These are phyloP conservation scores for Etheostoma cragini DNA, from an alignment of 2,113 vertebrate species.

Conservation along the genomic window DNA sequence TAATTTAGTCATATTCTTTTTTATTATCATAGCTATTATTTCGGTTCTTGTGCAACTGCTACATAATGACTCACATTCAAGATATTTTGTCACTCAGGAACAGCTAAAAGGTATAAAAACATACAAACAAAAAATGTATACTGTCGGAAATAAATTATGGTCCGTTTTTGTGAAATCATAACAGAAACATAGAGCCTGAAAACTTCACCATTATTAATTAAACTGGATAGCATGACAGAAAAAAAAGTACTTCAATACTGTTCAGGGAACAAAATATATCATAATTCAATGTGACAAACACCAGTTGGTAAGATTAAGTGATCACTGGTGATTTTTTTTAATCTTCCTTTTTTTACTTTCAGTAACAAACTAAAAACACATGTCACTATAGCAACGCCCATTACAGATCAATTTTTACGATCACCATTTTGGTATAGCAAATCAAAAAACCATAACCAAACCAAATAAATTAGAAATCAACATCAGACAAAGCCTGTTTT, in stretches of 20 bases:
- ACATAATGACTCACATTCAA: conserved; percentile 99
- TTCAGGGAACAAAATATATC: conserved; percentile 90
- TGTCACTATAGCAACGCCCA: conserved; percentile 98
- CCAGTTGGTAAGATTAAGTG: conserved; percentile 95
- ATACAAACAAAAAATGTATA: conserved; percentile 73
- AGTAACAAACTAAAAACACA: conserved; percentile 92
- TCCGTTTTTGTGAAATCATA: conserved; percentile 93
- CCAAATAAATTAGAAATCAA: conserved; percentile 89
- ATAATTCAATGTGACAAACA: conserved; percentile 95
- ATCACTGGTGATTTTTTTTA: conserved; percentile 89
- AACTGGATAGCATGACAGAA: conserved; percentile 95
- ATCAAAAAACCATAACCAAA: conserved; percentile 82
- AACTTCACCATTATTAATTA: conserved; percentile 90
- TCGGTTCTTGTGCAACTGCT: conserved; percentile 99
- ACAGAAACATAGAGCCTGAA: conserved; percentile 84
- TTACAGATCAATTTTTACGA: conserved; percentile 96
- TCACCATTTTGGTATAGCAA: conserved; percentile 97
- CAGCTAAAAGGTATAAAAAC: conserved; percentile 90
- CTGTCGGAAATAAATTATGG: conserved; percentile 86
- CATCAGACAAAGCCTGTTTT: conserved; percentile 94
- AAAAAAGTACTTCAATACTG: conserved; percentile 90
- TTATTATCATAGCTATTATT: conserved; percentile 87
- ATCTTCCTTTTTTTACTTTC: conserved; percentile 81
- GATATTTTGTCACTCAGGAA: conserved; percentile 94
- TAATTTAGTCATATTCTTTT: conserved; percentile 90